phyloP scores from a whole-genome alignment of 2,797 vertebrate species.

The Scleropages formosus region DNA sequence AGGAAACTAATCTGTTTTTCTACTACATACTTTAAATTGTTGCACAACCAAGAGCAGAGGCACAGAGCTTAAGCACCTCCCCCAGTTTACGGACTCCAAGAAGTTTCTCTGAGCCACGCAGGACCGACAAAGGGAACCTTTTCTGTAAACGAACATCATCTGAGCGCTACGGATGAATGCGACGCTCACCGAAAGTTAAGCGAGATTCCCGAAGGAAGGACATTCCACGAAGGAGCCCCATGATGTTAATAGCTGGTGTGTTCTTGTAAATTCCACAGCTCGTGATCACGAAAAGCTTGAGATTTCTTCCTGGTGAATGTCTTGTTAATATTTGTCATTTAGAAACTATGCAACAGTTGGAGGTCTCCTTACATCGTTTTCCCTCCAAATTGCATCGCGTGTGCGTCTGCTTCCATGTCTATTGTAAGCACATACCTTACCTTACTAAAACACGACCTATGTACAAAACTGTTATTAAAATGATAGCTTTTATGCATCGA shows the following conservation, averaged over 20 bases:
- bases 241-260: constrained; percentile 21
- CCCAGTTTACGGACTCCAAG: constrained; percentile 11
- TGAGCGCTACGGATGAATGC: constrained; percentile 14
- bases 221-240: background rate
- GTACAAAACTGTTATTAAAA: too few species aligned
- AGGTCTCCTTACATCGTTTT: too few species aligned
- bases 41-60: constrained; percentile 33
- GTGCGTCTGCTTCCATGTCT: too few species aligned
- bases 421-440: too few species aligned
- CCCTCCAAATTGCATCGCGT: too few species aligned
- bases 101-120: constrained; percentile 5
- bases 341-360: too few species aligned
- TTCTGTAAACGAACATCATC: background rate
- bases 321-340: too few species aligned
- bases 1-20: constrained; percentile 39
- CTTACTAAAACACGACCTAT: too few species aligned
- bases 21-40: constrained; percentile 36
- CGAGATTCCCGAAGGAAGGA: background rate
- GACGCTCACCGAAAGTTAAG: constrained; percentile 19
- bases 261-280: constrained; percentile 21
- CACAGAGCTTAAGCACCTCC: background rate
- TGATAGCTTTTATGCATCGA: too few species aligned
- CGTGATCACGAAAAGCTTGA: background rate
- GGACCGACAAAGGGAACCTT: background rate
- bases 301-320: background rate